Evolutionary conservation across 2,888 invertebrate genomes (phyloP).

Genomic region (Microctonus aethiopoides): DNA sequence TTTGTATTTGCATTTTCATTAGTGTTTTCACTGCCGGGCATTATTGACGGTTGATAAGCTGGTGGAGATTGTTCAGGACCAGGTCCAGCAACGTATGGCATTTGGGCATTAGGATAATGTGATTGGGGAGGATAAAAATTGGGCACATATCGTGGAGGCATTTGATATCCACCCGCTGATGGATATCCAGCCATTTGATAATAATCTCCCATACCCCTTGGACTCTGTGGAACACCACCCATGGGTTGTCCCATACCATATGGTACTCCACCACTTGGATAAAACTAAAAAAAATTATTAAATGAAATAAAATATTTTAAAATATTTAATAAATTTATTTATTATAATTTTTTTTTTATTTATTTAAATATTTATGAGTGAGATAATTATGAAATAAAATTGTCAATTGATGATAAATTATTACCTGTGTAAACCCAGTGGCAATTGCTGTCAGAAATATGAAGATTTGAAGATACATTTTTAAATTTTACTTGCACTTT

Average conservation of each 20-base stretch:
- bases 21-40: conserved; percentile 30
- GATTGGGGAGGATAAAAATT: conserved; percentile 8
- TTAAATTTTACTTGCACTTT: not conserved
- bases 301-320: too few species aligned
- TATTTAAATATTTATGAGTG: not conserved
- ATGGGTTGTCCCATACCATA: conserved; percentile 14
- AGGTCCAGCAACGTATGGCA: not conserved
- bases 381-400: not conserved
- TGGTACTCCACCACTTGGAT: conserved; percentile 1
- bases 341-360: too few species aligned
- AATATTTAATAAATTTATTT: too few species aligned
- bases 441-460: conserved; percentile 5
- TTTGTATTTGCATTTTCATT: conserved; percentile 46
- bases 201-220: not conserved
- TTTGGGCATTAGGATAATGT: not conserved
- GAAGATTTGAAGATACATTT: conserved; percentile 11
- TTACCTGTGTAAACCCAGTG: conserved; percentile 36
- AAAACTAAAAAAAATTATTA: conserved; percentile 20
- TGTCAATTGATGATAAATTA: not conserved
- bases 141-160: conserved; percentile 5
- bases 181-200: conserved; percentile 15
- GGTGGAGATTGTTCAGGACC: conserved; percentile 1
- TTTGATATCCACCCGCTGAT: too few species aligned
- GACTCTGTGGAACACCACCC: conserved; percentile 5
- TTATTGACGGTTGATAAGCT: not conserved